Evolutionary conservation across 2,888 invertebrate species (phyloP), one percentile per base, ranked within the genome.

Genomic region (Drosophila merina): DNA sequence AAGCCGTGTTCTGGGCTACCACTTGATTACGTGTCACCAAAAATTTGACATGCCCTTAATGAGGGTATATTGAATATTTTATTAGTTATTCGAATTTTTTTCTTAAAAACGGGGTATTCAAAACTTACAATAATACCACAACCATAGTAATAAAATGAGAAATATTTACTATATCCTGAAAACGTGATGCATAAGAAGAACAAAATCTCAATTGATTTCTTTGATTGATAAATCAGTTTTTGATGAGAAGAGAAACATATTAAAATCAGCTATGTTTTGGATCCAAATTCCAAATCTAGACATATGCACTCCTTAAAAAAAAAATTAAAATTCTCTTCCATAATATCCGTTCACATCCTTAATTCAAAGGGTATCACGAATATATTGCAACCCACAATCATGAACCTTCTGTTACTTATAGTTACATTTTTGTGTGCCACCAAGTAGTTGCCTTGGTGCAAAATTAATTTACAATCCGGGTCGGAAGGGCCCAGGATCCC

Each of bases 361-460:
- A 12, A 42, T 20, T 14, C 20, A 42, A 42, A 14, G 40, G 12
- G 8, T 42, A 42, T 14, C 20, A 20, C n/a, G n/a, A 36, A 12
- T 36, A 12, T n/a, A 5, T 36, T n/a, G 69, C 64, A 75, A 80
- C 56, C 45, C 45, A 56, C 20, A 25, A 4, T 7, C 0, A 7
- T 3, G 48, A 9, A 0, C 8, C 10, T n/a, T 3, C 3, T 30
- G 25, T 40, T 31, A 47, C 7, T 57, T 28, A 3, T 9, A 31
- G 14, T 30, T 40, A 25, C 30, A 30, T 57, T 49, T 48, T 38
- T 60, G n/a, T 47, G 26, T 48, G 47, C 25, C 33, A 79, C 85
- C 76, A 78, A 78, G 75, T 85, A 51, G 45, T 60, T 85, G 72
- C 83, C 72, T 74, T 76, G 59, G 62, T 83, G 59, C 50, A 73